Base-by-base conservation (phyloP, 2,888 invertebrate species). In the Heliconius aoede region DNA sequence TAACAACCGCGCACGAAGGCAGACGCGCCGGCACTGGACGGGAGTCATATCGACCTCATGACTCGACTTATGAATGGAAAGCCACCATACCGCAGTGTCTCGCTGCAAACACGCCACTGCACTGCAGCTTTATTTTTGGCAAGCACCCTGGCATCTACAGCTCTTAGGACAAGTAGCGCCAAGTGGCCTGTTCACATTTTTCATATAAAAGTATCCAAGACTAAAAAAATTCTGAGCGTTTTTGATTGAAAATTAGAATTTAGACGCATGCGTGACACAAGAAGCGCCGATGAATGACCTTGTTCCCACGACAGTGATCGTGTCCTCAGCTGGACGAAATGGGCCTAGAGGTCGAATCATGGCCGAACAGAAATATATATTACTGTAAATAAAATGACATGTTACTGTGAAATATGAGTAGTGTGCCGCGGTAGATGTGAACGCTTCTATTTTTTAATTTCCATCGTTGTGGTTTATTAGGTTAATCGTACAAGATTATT, bases 121-220 rank as follows among this genome's bases (percentile, higher is more conserved):
- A 94, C 89, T 94, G 94, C 94, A 94, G 93, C 90, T 91, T 91
- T 93, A 93, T 92, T 94, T 91, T 92, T 94, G 94, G 93, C 93
- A 93, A 84, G 85, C 87, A 89, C 88, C 88, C 88, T 87, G 83
- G 69, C 60, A 61, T 58, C 78, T 58, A 85, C 85, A 83, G 80
- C 75, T 78, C 80, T 79, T 71, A 78, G 78, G 72, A 77, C 67
- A 76, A 79, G 79, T 77, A 76, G 78, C 83, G 84, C 83, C 83
- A 84, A 81, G 82, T 81, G 81, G 80, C 79, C 78, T 78, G 83
- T 82, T 89, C 87, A 90, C 88, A 89, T 83, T 83, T 81, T 73
- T 18, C 2, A 9, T 55, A 55, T 3, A 36, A 40, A 8, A 0
- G 24, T 68, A 68, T 11, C 28, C 51, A 51, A 69, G 28, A 24